Conservation (phyloP, 2,888 invertebrate species). For the Drosophila peninsularis region DNA sequence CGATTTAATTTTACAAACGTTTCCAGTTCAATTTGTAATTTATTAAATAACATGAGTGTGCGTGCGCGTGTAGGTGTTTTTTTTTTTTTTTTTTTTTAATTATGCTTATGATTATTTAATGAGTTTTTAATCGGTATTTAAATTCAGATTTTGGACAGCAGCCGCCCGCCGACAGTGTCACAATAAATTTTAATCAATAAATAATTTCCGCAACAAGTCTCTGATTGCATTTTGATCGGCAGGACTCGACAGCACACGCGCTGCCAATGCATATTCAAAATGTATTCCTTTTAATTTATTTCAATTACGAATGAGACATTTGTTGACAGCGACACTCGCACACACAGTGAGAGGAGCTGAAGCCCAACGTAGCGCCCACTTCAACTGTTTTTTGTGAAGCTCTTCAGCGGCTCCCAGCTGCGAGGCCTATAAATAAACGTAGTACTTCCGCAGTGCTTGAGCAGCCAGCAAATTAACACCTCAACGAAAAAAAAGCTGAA, state of each 20-base stretch:
- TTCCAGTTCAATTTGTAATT: slow-evolving; percentile 35
- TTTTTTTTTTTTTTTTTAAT: slow-evolving; percentile 34
- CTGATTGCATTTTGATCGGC: slow-evolving; percentile 52
- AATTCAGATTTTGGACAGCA: slow-evolving; percentile 40
- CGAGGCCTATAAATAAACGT: slow-evolving; percentile 46
- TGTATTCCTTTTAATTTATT: slow-evolving; percentile 40
- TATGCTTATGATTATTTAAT: slow-evolving; percentile 69
- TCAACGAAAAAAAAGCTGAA: slow-evolving; percentile 35
- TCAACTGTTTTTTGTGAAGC: neutral
- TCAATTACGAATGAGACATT: slow-evolving; percentile 39
- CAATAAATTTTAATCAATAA: slow-evolving; percentile 60
- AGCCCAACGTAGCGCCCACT: slow-evolving; percentile 9
- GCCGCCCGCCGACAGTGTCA: slow-evolving; percentile 1
- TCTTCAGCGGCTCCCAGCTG: slow-evolving; percentile 4
- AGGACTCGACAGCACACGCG: slow-evolving; percentile 9
- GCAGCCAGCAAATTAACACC: slow-evolving; percentile 49
- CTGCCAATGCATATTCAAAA: slow-evolving; percentile 42
- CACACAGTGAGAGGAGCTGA: neutral
- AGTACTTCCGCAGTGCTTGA: slow-evolving; percentile 39
- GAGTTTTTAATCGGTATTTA: slow-evolving; percentile 35
- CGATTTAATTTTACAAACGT: neutral
- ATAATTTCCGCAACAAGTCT: slow-evolving; percentile 66
- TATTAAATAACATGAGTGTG: slow-evolving; percentile 9
- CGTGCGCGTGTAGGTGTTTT: neutral
- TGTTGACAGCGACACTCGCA: neutral